These are phyloP conservation scores for Varanus komodoensis DNA, from an alignment of 2,113 vertebrate species.

Conservation along the genomic window DNA sequence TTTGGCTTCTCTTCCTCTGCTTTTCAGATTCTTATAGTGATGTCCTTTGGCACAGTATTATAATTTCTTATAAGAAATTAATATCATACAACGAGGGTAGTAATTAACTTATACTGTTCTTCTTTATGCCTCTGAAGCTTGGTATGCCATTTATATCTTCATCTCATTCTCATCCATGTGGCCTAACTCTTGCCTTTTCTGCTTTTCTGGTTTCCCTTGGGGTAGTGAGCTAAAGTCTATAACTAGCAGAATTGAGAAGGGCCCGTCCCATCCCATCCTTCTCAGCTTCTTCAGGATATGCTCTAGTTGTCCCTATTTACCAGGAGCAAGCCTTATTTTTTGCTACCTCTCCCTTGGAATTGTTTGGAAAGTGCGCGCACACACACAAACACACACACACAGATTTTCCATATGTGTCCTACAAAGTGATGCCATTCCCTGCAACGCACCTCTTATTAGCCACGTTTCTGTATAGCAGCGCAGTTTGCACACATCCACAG, in stretches of 20 bases:
- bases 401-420: background rate
- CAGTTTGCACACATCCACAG: background rate
- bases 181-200: constrained; percentile 36
- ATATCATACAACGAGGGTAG: constrained; percentile 47
- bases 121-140: constrained; percentile 19
- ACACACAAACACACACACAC: background rate
- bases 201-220: constrained; percentile 31
- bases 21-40: constrained; percentile 2
- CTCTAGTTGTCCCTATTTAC: background rate
- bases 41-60: constrained; percentile 50
- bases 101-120: constrained; percentile 18
- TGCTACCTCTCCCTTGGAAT: background rate
- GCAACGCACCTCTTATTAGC: background rate
- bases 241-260: background rate
- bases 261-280: background rate
- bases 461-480: background rate
- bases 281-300: background rate
- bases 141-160: constrained; percentile 47
- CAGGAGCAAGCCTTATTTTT: background rate
- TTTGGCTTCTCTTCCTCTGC: background rate
- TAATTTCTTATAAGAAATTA: constrained; percentile 54
- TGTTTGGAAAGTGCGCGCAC: background rate
- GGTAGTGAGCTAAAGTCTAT: background rate
- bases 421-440: background rate
- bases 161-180: constrained; percentile 33